phyloP scores from a whole-genome alignment of 2,797 vertebrate genomes.

The Cossypha caffra region DNA sequence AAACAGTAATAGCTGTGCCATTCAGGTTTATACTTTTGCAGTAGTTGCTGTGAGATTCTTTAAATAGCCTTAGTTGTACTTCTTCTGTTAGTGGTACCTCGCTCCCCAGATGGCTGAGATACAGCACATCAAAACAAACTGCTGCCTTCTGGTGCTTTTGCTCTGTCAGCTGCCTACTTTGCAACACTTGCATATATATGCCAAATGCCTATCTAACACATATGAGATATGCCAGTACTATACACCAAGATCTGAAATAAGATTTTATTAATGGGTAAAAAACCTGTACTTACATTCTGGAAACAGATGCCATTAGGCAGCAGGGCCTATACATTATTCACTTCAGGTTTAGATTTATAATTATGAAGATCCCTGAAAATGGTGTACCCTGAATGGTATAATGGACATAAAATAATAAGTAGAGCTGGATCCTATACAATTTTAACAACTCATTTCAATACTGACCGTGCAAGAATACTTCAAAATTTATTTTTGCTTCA shows the following conservation, averaged over 20 bases:
- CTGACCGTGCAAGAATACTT: background rate
- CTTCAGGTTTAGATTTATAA: background rate
- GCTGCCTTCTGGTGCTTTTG: conserved; percentile 1
- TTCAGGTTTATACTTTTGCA: background rate
- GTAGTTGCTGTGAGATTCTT: background rate
- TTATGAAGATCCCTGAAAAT: background rate
- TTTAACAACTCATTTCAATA: background rate
- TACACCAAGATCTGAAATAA: background rate
- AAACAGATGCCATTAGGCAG: background rate
- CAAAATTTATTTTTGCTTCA: background rate
- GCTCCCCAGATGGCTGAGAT: background rate
- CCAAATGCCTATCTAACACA: conserved; percentile 1
- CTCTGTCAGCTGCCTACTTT: conserved; percentile 40
- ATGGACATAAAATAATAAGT: background rate
- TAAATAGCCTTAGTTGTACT: conserved; percentile 14
- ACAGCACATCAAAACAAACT: conserved; percentile 32
- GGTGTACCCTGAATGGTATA: background rate
- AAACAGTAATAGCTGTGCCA: background rate
- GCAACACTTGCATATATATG: background rate
- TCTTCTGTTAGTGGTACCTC: background rate
- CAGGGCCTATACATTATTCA: background rate
- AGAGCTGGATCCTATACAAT: background rate
- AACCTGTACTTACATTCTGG: background rate
- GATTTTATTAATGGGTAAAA: conserved; percentile 19
- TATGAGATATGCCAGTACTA: background rate